Evolutionary conservation across 1,140 invertebrate genomes (phyloP).

Genomic region (Stegodyphus mimosarum): DNA sequence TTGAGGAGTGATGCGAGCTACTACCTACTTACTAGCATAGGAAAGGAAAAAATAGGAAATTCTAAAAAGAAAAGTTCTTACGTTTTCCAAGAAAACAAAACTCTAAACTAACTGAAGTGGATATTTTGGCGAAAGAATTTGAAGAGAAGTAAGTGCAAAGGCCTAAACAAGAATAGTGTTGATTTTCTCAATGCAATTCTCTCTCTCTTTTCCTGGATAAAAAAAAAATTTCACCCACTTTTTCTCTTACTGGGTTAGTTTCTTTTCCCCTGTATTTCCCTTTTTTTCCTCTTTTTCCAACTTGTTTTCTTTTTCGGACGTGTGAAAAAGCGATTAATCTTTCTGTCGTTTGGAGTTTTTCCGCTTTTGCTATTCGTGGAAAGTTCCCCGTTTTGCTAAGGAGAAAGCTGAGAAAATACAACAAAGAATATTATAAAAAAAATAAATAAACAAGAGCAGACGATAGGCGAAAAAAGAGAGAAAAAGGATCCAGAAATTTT

Average conservation of each 20-base stretch:
- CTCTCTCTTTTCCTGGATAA: neutral
- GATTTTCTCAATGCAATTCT: conserved; percentile 51
- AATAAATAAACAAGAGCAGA: conserved; percentile 10
- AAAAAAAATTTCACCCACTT: conserved; percentile 21
- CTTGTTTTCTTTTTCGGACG: conserved; percentile 1
- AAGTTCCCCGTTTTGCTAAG: conserved; percentile 7
- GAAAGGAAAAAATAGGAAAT: neutral
- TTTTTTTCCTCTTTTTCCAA: conserved; percentile 9
- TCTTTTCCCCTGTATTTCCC: neutral
- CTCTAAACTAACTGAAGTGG: conserved; percentile 3
- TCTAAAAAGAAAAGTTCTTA: neutral
- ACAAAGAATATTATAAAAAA: conserved; percentile 9
- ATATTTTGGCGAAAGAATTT: conserved; percentile 19
- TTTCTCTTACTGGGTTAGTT: neutral
- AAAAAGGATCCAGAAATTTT: conserved; percentile 12
- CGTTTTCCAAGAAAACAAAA: neutral
- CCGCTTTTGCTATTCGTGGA: conserved; percentile 49
- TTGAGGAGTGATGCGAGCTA: too few species aligned
- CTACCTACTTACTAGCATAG: too few species aligned
- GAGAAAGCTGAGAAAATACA: conserved; percentile 16
- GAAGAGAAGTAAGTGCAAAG: conserved; percentile 2
- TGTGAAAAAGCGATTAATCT: conserved; percentile 61
- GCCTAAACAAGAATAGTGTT: conserved; percentile 26
- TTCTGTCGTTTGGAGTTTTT: conserved; percentile 58
- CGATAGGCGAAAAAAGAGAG: neutral